Base-by-base conservation (phyloP, 2,888 invertebrate genomes). In the Chrysolina haemoptera region DNA sequence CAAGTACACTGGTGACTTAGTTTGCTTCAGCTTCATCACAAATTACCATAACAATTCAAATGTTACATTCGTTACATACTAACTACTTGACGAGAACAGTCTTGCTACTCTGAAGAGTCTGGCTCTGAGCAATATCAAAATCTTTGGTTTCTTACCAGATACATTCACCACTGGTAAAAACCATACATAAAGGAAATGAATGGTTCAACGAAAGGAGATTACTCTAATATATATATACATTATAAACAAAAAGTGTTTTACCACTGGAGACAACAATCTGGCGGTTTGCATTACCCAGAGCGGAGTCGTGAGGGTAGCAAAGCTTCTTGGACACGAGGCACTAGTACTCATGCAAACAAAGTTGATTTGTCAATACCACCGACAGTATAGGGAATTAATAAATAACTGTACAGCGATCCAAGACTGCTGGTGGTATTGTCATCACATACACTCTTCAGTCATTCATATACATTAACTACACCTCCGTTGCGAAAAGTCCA, bases 401-500 rank as follows among this genome's bases (percentile, higher is more conserved):
- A 86, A 86, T 86, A 86, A 86, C 84, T 86, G 84, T 87, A 87
- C 86, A 87, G 79, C 81, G 80, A 80, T 80, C 82, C 81, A 72
- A 27, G 22, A 71, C 76, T 80, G 77, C 76, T 75, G 75, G 64
- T 71, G 68, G 46, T 70, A 76, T 71, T 65, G 68, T 66, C 76
- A 76, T 72, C 67, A 76, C 77, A 75, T 72, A 55, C 76, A 77
- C 76, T 70, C 76, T 40, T 77, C 78, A 79, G 79, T 78, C 78
- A 77, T 74, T 75, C 79, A 70, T 79, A 77, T 81, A 82, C 81
- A 78, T 76, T 81, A 81, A 82, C 81, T 93, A 94, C 90, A 94
- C 94, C 90, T 94, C 93, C 86, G 94, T 94, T 84, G 94, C 94
- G 87, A 93, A 93, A 86, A 92, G 92, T 78, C 89, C 89, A 80